Conservation (phyloP, 64 coral and sea anemone genomes). For the Stichodactyla helianthus region DNA sequence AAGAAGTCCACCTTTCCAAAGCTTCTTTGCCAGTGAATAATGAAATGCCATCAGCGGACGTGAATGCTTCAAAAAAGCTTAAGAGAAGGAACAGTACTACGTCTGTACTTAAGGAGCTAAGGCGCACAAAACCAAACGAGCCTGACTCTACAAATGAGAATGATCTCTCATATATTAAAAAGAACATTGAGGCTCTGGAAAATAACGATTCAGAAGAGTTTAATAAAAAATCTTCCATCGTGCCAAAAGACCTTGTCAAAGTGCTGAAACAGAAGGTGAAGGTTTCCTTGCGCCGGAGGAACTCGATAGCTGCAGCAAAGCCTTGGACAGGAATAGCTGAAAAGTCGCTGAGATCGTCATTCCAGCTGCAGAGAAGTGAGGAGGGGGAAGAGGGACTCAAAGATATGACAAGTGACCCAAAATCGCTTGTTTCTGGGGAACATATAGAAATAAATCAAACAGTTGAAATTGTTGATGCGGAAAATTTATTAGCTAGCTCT, state of each 20-base stretch:
- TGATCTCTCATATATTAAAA: not conserved
- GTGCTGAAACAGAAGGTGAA: constrained; percentile 4
- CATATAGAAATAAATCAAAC: not conserved
- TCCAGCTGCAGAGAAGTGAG: not conserved
- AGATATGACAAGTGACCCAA: not conserved
- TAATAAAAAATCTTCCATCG: not conserved
- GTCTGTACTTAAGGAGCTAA: not conserved
- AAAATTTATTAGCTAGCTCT: not conserved
- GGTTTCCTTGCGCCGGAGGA: not conserved
- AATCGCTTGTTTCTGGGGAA: not conserved
- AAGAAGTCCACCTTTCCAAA: not conserved
- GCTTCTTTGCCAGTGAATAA: not conserved
- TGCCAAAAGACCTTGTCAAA: constrained; percentile 1
- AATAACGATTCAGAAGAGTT: not conserved
- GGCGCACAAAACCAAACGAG: not conserved
- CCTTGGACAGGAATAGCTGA: constrained; percentile 47
- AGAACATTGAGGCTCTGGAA: not conserved
- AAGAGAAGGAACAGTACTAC: not conserved
- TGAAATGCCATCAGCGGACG: not conserved
- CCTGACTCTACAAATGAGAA: not conserved
- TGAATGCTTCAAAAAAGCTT: not conserved
- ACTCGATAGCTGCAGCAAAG: constrained; percentile 38
- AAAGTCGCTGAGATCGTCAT: not conserved
- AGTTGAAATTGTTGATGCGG: not conserved
- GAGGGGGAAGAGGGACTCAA: not conserved